Conservation (phyloP, 64 coral and sea anemone species). For the Pachyseris speciosa region DNA sequence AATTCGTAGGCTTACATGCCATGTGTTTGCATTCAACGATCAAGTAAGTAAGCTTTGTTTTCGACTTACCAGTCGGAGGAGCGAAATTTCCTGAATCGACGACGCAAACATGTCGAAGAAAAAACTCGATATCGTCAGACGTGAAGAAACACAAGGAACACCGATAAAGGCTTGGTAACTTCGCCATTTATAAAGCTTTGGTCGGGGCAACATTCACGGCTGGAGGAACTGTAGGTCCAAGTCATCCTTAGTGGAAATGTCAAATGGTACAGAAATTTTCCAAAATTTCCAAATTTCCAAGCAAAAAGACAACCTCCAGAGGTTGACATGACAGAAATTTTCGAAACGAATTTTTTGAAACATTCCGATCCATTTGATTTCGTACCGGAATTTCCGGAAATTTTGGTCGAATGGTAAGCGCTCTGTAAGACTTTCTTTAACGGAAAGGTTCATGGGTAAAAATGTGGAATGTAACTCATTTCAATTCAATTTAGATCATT, state of each 20-base stretch:
- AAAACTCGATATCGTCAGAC: not conserved
- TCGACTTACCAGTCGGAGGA: not conserved
- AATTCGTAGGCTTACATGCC: too few relatives aligned
- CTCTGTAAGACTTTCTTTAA: too few relatives aligned
- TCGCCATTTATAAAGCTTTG: not conserved
- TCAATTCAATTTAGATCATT: too few relatives aligned
- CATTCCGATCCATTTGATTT: too few relatives aligned
- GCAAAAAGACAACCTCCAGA: too few relatives aligned
- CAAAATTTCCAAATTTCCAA: too few relatives aligned
- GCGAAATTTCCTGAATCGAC: not conserved
- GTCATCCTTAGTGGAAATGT: not conserved
- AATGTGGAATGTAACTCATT: too few relatives aligned
- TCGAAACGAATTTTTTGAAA: too few relatives aligned
- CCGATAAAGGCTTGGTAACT: not conserved
- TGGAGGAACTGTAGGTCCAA: not conserved
- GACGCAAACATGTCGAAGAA: not conserved
- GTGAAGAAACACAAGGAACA: not conserved
- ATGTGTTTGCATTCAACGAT: not conserved
- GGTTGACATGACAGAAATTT: too few relatives aligned
- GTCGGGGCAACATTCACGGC: not conserved
- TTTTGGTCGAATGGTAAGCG: too few relatives aligned
- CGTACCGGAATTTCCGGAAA: too few relatives aligned
- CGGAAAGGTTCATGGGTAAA: too few relatives aligned
- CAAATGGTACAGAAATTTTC: not conserved
- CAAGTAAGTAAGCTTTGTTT: not conserved